Conservation (phyloP, 2,888 invertebrate genomes). For the Anoncus sp. region DNA sequence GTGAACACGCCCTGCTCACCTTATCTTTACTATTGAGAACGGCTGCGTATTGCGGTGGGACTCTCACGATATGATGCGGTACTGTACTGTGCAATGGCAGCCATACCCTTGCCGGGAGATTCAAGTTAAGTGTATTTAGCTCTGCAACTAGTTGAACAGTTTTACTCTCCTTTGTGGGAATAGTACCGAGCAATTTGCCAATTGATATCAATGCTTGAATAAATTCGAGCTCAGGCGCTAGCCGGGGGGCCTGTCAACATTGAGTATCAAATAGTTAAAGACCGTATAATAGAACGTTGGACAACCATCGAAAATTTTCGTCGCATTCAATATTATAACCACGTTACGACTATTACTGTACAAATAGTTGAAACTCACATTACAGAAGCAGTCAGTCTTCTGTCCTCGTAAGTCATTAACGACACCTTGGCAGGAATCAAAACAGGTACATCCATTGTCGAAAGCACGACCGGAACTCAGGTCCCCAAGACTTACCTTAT, state of each 20-base stretch:
- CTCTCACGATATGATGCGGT: constrained; percentile 97
- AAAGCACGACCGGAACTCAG: constrained; percentile 97
- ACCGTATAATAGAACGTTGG: constrained; percentile 49
- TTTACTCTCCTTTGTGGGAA: constrained; percentile 95
- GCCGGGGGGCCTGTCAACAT: constrained; percentile 88
- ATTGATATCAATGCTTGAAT: constrained; percentile 94
- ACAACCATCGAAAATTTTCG: constrained; percentile 7
- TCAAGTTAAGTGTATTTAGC: constrained; percentile 96
- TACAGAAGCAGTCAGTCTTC: constrained; percentile 91
- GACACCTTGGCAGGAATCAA: constrained; percentile 92
- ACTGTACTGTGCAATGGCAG: constrained; percentile 94
- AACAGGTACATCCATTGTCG: constrained; percentile 97
- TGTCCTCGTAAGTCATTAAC: constrained; percentile 91
- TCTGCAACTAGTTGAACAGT: constrained; percentile 97
- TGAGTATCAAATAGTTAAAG: constrained; percentile 53
- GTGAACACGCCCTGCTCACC: constrained; percentile 82
- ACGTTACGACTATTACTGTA: not conserved
- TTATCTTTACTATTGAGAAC: constrained; percentile 99
- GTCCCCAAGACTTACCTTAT: constrained; percentile 93
- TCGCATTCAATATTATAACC: not conserved
- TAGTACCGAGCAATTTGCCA: constrained; percentile 91
- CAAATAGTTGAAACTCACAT: constrained; percentile 83
- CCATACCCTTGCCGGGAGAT: constrained; percentile 99
- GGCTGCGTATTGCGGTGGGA: constrained; percentile 98
- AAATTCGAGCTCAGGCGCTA: constrained; percentile 94